These are phyloP conservation scores for Atherinomorus stipes DNA, from an alignment of 2,113 vertebrate species.

Conservation along the genomic window DNA sequence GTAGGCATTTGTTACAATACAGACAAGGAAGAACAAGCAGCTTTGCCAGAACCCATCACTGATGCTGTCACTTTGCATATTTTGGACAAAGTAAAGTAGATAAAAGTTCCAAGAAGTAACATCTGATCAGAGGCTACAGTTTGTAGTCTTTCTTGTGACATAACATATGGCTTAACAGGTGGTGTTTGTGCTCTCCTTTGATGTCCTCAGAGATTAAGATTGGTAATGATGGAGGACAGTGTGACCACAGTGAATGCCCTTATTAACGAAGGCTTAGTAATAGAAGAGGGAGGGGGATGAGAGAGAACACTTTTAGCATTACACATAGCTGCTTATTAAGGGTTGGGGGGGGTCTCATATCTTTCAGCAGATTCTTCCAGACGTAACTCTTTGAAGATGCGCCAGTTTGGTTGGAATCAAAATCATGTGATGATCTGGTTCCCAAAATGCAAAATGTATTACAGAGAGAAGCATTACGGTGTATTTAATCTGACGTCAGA, in stretches of 20 bases:
- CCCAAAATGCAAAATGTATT: conserved; percentile 10
- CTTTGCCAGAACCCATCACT: conserved; percentile 2
- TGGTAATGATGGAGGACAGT: conserved; percentile 27
- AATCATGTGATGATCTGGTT: conserved; percentile 45
- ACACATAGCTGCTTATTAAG: conserved; percentile 34
- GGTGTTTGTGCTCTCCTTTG: conserved; percentile 31
- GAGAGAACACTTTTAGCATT: conserved; percentile 22
- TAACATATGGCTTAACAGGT: neutral
- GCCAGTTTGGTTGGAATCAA: conserved; percentile 37
- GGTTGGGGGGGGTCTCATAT: conserved; percentile 18
- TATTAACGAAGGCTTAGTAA: conserved; percentile 33
- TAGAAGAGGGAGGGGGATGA: conserved; percentile 1
- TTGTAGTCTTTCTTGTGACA: neutral
- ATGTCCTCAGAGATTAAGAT: conserved; percentile 40
- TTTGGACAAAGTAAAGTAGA: neutral
- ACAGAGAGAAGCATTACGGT: neutral
- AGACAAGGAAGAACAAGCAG: neutral
- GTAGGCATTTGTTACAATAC: neutral
- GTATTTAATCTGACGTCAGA: conserved; percentile 22
- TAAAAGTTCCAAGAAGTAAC: neutral
- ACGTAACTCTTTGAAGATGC: conserved; percentile 52
- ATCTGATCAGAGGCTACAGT: neutral
- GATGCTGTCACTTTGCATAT: neutral
- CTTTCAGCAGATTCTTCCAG: conserved; percentile 31
- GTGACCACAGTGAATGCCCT: conserved; percentile 22